These are phyloP conservation scores for Diogma glabrata DNA, from an alignment of 2,888 invertebrate genomes.

Conservation along the genomic window DNA sequence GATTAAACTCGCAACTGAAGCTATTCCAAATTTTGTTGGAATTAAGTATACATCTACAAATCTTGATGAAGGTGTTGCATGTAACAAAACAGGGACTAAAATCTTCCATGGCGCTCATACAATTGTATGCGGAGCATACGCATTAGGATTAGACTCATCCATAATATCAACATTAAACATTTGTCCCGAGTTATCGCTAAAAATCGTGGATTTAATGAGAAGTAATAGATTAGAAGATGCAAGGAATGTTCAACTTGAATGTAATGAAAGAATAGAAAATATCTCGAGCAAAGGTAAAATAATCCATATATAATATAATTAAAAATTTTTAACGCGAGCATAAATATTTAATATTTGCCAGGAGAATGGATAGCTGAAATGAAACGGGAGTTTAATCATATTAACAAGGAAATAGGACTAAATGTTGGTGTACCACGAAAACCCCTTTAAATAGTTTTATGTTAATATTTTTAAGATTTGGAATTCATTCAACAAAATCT, in stretches of 20 bases:
- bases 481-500: no score
- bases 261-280: background rate
- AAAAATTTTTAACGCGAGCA: background rate
- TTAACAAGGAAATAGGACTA: background rate
- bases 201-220: constrained; percentile 44
- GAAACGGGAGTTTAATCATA: constrained; percentile 6
- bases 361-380: constrained; percentile 4
- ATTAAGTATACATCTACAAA: constrained; percentile 72
- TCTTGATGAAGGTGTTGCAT: constrained; percentile 53
- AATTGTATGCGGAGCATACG: constrained; percentile 50
- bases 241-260: background rate
- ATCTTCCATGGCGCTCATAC: constrained; percentile 56
- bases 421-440: background rate
- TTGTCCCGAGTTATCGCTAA: constrained; percentile 44
- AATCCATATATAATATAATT: no score
- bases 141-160: constrained; percentile 57
- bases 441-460: constrained; percentile 10
- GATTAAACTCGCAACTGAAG: constrained; percentile 45
- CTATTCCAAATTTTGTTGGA: constrained; percentile 64
- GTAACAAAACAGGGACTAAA: constrained; percentile 40
- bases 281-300: background rate
- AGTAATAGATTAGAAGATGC: background rate
- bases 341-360: background rate
- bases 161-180: constrained; percentile 61
- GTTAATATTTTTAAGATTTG: no score